These are phyloP conservation scores for Amblyopsis rosae DNA, from an alignment of 2,113 vertebrate genomes.

Conservation along the genomic window DNA sequence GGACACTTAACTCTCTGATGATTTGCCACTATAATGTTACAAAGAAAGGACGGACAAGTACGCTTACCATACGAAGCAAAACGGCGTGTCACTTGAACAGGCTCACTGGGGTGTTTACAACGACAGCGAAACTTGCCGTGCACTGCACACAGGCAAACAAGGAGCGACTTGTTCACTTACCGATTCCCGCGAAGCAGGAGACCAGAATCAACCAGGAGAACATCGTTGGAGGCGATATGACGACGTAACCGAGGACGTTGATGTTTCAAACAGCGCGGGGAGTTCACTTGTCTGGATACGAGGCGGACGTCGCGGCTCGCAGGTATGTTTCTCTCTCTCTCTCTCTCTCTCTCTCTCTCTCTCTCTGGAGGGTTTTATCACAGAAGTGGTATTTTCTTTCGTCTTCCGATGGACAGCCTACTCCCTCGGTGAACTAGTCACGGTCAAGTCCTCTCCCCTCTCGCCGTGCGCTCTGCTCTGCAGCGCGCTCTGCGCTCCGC, in stretches of 20 bases:
- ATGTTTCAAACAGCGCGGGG: background rate
- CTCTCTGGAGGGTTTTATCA: too few species aligned
- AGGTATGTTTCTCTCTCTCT: too few species aligned
- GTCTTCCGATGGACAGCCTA: too few species aligned
- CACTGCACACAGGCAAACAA: background rate
- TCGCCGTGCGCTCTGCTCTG: too few species aligned
- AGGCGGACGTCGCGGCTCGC: background rate
- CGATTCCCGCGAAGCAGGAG: constrained; percentile 31
- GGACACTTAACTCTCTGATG: background rate
- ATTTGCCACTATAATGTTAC: background rate
- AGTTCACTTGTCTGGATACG: background rate
- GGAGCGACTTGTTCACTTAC: constrained; percentile 31
- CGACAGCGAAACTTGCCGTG: constrained; percentile 24
- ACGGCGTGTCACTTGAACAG: background rate
- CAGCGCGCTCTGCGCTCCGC: too few species aligned
- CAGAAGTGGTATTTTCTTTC: too few species aligned
- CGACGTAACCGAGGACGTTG: background rate
- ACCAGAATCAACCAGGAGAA: constrained; percentile 25
- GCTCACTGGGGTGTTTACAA: background rate
- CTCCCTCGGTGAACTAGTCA: too few species aligned
- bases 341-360: too few species aligned
- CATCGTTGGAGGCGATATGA: constrained; percentile 30
- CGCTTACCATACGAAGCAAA: background rate
- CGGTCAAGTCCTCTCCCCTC: too few species aligned
- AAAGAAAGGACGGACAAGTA: background rate